Conservation (phyloP, 2,888 invertebrate species). For the Synergus itoensis region DNA sequence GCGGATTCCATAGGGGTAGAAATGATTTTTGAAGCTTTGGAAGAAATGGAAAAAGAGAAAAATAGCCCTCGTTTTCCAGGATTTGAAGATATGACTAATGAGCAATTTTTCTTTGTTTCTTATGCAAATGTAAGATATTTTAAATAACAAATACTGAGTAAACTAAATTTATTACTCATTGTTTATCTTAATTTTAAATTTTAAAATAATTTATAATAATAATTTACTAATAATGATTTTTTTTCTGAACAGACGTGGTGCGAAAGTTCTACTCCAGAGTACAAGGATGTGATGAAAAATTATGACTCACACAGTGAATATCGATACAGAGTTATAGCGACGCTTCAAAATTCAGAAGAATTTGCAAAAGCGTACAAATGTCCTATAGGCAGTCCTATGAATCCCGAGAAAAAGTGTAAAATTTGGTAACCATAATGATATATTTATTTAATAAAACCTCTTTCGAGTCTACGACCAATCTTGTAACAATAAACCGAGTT, state of each 20-base stretch:
- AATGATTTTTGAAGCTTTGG: constrained; percentile 36
- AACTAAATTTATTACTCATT: too few relatives aligned
- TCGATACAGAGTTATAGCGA: constrained; percentile 1
- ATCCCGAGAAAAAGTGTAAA: constrained; percentile 19
- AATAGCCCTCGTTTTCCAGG: constrained; percentile 69
- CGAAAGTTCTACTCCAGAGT: constrained; percentile 4
- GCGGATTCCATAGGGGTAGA: constrained; percentile 46
- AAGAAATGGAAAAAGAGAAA: constrained; percentile 50
- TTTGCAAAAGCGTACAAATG: constrained; percentile 29
- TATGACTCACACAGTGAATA: background rate
- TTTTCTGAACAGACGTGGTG: constrained; percentile 1
- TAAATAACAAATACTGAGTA: too few relatives aligned
- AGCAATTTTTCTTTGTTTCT: constrained; percentile 75
- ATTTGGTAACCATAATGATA: constrained; percentile 1
- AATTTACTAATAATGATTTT: background rate
- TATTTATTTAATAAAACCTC: too few relatives aligned
- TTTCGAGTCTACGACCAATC: too few relatives aligned
- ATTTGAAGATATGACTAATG: constrained; percentile 67
- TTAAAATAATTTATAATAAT: too few relatives aligned
- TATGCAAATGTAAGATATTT: constrained; percentile 71
- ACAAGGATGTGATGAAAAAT: background rate
- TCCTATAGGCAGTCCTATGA: constrained; percentile 18
- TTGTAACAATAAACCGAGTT: too few relatives aligned
- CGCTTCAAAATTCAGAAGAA: constrained; percentile 29
- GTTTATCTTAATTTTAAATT: too few relatives aligned